Percentiles rank a stretch among this genome's conserved stretches.
Evolutionary conservation across 2,888 invertebrate species (phyloP).

Genomic region (Xanthostigma xanthostigma): DNA sequence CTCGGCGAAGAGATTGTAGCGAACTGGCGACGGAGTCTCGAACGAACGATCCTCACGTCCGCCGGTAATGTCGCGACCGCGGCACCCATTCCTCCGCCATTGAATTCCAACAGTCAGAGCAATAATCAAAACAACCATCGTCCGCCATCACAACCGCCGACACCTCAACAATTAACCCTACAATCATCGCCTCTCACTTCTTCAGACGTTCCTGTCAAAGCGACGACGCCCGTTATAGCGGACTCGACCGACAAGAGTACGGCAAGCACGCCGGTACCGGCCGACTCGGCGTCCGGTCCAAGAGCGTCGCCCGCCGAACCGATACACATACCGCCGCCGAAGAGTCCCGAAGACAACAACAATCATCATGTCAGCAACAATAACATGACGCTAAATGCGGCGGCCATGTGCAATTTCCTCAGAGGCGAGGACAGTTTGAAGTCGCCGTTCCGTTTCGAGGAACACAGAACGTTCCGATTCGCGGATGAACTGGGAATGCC

Average conservation of each 20-base stretch:
- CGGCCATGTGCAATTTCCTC: slow-evolving; percentile 30
- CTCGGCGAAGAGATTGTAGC: slow-evolving; percentile 73
- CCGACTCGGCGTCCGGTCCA: slow-evolving; percentile 23
- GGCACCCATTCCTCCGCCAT: slow-evolving; percentile 35
- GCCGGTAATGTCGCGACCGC: slow-evolving; percentile 13
- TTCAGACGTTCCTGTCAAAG: slow-evolving; percentile 22
- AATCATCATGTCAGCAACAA: slow-evolving; percentile 33
- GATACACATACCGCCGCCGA: slow-evolving; percentile 32
- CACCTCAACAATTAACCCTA: not conserved
- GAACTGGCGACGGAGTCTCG: slow-evolving; percentile 59
- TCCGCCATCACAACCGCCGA: slow-evolving; percentile 5
- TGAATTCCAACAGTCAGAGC: slow-evolving; percentile 21
- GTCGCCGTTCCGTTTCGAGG: slow-evolving; percentile 66
- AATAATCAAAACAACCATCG: slow-evolving; percentile 6
- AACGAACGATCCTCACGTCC: slow-evolving; percentile 29
- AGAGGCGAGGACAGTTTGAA: slow-evolving; percentile 31
- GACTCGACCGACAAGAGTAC: slow-evolving; percentile 27
- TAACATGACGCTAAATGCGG: slow-evolving; percentile 23
- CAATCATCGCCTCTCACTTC: slow-evolving; percentile 6
- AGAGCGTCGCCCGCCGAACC: slow-evolving; percentile 19
- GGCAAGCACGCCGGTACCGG: slow-evolving; percentile 35
- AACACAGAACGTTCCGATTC: slow-evolving; percentile 62
- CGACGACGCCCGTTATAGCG: slow-evolving; percentile 29
- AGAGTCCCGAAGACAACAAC: slow-evolving; percentile 37
- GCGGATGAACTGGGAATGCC: slow-evolving; percentile 70